These are phyloP conservation scores for Orientallactaga sibirica DNA, from an alignment of 2,797 vertebrate genomes.

Conservation along the genomic window DNA sequence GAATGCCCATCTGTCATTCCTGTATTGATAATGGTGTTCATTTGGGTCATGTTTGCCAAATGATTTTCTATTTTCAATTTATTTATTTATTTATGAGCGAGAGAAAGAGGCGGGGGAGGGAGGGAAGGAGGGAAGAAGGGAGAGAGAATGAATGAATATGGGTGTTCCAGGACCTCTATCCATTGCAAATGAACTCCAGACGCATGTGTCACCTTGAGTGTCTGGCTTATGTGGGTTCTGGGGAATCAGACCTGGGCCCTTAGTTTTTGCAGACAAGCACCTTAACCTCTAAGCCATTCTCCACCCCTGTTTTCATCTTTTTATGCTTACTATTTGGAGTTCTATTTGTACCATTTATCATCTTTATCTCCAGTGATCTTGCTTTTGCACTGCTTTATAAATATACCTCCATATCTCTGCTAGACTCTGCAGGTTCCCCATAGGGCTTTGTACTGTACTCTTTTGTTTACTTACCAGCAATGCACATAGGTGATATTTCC, in stretches of 20 bases:
- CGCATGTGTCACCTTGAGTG: too few relatives aligned
- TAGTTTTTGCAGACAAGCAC: too few relatives aligned
- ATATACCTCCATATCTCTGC: background rate
- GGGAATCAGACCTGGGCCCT: too few relatives aligned
- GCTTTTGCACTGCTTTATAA: background rate
- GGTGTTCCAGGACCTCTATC: too few relatives aligned
- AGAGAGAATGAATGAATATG: too few relatives aligned
- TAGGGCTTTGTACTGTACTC: background rate
- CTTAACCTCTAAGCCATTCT: too few relatives aligned
- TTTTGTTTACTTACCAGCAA: background rate
- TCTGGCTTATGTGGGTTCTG: too few relatives aligned
- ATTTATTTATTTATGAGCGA: too few relatives aligned
- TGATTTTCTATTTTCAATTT: conserved; percentile 16
- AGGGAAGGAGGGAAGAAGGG: too few relatives aligned
- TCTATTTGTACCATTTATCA: background rate
- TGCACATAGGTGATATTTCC: background rate
- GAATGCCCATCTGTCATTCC: background rate
- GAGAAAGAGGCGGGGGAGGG: too few relatives aligned
- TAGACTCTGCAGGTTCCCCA: background rate
- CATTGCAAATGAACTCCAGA: too few relatives aligned
- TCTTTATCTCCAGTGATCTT: background rate
- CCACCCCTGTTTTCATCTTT: conserved; percentile 23
- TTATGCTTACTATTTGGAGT: background rate
- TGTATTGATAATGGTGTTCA: background rate
- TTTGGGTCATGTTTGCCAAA: background rate